Conservation (phyloP, 2,888 invertebrate species). For the Rhynchonema sp. region DNA sequence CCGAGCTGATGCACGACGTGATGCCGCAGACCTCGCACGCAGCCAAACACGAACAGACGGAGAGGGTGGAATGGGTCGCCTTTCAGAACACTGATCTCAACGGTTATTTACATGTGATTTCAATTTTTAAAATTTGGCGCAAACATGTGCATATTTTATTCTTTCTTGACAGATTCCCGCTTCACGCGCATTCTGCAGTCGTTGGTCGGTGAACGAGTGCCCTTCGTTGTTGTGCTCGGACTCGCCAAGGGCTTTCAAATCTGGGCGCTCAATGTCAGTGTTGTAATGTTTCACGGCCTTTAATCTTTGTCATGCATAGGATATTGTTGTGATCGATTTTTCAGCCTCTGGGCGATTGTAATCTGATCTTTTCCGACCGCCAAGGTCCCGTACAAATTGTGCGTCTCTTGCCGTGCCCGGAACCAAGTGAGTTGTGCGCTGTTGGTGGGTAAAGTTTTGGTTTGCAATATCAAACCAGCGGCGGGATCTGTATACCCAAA, state of each 20-base stretch:
- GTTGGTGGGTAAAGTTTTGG: too few relatives aligned
- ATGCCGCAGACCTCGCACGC: constrained; percentile 15
- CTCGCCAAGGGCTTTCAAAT: constrained; percentile 59
- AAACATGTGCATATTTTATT: too few relatives aligned
- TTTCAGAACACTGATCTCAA: constrained; percentile 1
- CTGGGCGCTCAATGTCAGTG: constrained; percentile 34
- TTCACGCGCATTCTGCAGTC: neutral
- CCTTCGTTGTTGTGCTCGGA: constrained; percentile 67
- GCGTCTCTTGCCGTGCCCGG: neutral
- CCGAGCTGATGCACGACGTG: constrained; percentile 19
- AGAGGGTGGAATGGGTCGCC: constrained; percentile 12
- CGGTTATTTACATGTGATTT: too few relatives aligned
- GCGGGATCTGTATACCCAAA: too few relatives aligned
- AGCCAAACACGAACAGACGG: constrained; percentile 5
- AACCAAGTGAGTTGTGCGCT: too few relatives aligned
- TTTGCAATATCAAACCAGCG: too few relatives aligned
- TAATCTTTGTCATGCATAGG: too few relatives aligned
- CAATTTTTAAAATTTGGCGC: too few relatives aligned
- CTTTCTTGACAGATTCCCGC: neutral
- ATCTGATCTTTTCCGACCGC: constrained; percentile 78
- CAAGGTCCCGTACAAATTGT: constrained; percentile 67
- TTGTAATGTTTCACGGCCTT: too few relatives aligned
- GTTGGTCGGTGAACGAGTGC: constrained; percentile 41
- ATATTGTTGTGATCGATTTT: neutral
- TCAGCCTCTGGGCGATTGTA: constrained; percentile 48